These are phyloP conservation scores for Australoheros facetus DNA, from an alignment of 2,797 vertebrate species.

Conservation along the genomic window DNA sequence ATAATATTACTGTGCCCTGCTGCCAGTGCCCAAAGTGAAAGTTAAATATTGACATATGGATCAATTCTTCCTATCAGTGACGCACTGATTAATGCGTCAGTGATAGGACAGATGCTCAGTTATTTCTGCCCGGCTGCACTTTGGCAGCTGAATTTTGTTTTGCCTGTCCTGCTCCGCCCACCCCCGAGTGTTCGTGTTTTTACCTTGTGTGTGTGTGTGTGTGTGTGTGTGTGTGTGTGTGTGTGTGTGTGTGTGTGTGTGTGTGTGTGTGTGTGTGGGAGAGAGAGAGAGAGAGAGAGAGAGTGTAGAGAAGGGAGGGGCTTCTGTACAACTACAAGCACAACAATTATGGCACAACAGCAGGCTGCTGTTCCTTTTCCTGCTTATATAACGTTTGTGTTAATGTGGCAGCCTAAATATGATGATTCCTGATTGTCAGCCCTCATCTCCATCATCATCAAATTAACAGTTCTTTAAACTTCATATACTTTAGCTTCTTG, in stretches of 20 bases:
- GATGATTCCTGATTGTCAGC: not conserved
- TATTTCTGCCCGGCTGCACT: constrained; percentile 28
- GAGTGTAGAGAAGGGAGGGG: not conserved
- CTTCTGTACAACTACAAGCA: constrained; percentile 26
- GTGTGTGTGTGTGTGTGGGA: not conserved
- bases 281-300: no score
- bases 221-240: no score
- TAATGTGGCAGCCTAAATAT: constrained; percentile 2
- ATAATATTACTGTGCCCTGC: not conserved
- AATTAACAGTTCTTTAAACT: constrained; percentile 8
- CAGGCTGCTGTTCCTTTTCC: constrained; percentile 28
- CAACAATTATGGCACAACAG: constrained; percentile 59
- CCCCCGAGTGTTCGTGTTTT: constrained; percentile 33
- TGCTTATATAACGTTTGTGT: constrained; percentile 6
- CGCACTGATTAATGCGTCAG: constrained; percentile 62
- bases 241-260: no score
- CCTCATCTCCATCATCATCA: constrained; percentile 2
- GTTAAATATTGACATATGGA: constrained; percentile 36
- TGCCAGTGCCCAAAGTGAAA: not conserved
- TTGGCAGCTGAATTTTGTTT: constrained; percentile 34
- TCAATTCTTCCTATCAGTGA: constrained; percentile 50
- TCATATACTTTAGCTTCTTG: not conserved
- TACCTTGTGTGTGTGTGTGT: not conserved
- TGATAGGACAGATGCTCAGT: constrained; percentile 40
- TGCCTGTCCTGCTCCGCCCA: constrained; percentile 9